These are phyloP conservation scores for Elysia chlorotica DNA, from an alignment of 1,140 invertebrate genomes.

Conservation along the genomic window DNA sequence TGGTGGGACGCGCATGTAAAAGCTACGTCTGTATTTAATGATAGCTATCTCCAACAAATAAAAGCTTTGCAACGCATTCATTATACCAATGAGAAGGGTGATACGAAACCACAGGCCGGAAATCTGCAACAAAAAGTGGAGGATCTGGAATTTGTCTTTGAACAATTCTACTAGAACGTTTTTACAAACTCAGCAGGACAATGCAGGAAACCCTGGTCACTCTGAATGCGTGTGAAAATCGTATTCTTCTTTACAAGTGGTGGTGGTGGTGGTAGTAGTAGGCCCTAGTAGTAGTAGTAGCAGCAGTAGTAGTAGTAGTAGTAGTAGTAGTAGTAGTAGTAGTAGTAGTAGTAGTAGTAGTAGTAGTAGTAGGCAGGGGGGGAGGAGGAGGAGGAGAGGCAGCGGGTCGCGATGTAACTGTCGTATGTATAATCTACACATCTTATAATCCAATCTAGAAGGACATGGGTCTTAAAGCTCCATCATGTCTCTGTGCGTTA, in stretches of 20 bases:
- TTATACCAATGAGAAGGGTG: not conserved
- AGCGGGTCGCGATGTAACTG: too few species aligned
- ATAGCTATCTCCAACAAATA: too few species aligned
- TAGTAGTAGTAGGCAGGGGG: not conserved
- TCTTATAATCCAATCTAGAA: too few species aligned
- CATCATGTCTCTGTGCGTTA: too few species aligned
- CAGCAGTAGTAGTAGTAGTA: not conserved
- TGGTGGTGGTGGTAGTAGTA: not conserved
- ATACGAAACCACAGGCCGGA: not conserved
- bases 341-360: not conserved
- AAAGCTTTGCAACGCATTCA: too few species aligned
- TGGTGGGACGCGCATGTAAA: too few species aligned
- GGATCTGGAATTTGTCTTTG: not conserved
- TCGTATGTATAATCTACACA: too few species aligned
- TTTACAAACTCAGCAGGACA: not conserved
- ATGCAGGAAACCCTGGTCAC: not conserved
- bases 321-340: not conserved
- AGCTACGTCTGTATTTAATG: too few species aligned
- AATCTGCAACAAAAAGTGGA: not conserved
- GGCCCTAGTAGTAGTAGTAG: not conserved
- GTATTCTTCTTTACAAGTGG: not conserved
- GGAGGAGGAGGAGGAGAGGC: not conserved
- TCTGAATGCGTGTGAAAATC: not conserved
- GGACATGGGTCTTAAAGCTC: too few species aligned
- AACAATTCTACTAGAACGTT: not conserved